Percentiles rank a stretch among this genome's conserved stretches.
Conservation (phyloP, 2,113 vertebrate species). For the Ondatra zibethicus region DNA sequence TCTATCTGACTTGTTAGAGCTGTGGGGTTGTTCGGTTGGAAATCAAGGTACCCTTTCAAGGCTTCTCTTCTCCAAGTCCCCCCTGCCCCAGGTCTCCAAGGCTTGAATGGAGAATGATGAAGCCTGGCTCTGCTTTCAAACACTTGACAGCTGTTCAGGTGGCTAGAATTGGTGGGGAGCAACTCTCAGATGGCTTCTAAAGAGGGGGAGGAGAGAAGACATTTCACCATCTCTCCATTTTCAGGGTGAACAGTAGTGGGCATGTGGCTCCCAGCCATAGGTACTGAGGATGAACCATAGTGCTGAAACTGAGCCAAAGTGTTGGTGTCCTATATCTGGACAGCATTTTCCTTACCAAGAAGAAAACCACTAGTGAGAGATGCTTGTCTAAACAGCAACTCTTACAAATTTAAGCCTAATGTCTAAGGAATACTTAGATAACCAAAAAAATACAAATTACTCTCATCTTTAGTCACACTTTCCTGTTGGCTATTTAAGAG, state of each 20-base stretch:
- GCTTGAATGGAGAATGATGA: neutral
- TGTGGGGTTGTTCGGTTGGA: neutral
- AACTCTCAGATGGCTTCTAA: neutral
- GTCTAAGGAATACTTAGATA: neutral
- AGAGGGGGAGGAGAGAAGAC: neutral
- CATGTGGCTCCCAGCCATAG: neutral
- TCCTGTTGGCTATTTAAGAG: neutral
- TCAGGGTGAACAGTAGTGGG: neutral
- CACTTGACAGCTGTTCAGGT: neutral
- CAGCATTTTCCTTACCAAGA: neutral
- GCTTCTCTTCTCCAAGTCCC: neutral
- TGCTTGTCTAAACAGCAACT: neutral
- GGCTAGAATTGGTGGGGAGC: neutral
- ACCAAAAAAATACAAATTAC: neutral
- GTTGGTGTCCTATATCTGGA: neutral
- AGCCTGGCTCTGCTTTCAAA: neutral
- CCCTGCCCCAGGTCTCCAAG: neutral
- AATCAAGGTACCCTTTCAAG: neutral
- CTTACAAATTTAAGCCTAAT: neutral
- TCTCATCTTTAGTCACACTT: neutral
- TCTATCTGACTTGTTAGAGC: neutral
- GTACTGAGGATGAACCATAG: neutral
- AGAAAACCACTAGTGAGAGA: neutral
- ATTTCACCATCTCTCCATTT: neutral
- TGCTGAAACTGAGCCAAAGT: neutral